Evolutionary conservation across 2,888 invertebrate genomes (phyloP), one percentile per base, ranked within the genome.

Genomic region (Pyrochroa serraticornis): DNA sequence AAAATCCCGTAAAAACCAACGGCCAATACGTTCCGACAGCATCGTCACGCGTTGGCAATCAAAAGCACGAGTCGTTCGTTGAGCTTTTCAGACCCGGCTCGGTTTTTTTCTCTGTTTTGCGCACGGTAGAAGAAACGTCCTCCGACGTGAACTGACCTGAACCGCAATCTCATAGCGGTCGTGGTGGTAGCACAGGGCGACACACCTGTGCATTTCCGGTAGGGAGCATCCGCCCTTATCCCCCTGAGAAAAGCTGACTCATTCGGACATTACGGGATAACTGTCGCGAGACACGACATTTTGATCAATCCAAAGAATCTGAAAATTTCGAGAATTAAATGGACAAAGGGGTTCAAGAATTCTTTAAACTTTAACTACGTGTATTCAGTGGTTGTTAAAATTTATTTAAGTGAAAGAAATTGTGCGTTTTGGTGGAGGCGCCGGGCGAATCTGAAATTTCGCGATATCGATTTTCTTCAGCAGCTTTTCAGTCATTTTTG

Each of bases 131-230:
- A 64, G 62, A 62, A 45, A 54, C 58, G 57, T 31, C 54, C 45
- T 47, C 38, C 63, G 66, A 60, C 41, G 63, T 60, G 64, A 61
- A 64, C 66, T 68, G 68, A 66, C 68, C 68, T 55, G 66, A 60
- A 66, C 47, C 36, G 48, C 34, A 55, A 55, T 48, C 42, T 37
- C 54, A 43, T 53, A 53, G 46, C 39, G 33, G 45, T 42, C 46
- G 50, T 30, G 47, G 31, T 44, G 30, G 32, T 49, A 48, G 36
- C 42, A 60, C 35, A 61, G 61, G 60, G 56, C 52, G 38, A 50
- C 58, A 62, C 67, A 67, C 67, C 67, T 67, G 67, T 63, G 64
- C 62, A 50, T 60, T 65, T 66, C 64, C 63, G 51, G 37, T 47
- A 58, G 39, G 65, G 62, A 62, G 34, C 33, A 31, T 42, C 53